Conservation (phyloP, 2,888 invertebrate species). For the Tetragonisca angustula region DNA sequence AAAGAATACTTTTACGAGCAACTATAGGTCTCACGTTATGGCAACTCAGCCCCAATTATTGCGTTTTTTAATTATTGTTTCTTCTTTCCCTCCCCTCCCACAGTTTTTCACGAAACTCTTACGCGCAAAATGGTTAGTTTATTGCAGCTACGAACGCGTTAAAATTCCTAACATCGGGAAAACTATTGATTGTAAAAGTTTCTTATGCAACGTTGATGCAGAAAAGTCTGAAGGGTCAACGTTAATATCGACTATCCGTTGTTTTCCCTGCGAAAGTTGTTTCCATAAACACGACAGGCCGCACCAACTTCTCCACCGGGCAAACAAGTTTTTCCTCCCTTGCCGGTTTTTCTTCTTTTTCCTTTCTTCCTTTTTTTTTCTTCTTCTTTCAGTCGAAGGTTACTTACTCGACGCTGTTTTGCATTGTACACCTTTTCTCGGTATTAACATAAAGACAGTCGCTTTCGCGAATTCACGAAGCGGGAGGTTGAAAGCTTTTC, state of each 20-base stretch:
- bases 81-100: not conserved
- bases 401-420: conserved; percentile 1
- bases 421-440: not conserved
- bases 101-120: not conserved
- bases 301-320: conserved; percentile 27
- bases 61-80: not conserved
- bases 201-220: conserved; percentile 22
- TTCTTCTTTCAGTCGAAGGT: not conserved
- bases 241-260: conserved; percentile 47
- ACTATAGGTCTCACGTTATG: too few species aligned
- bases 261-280: conserved; percentile 35
- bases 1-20: not conserved
- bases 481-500: not conserved
- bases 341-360: not conserved
- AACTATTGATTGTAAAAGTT: conserved; percentile 54
- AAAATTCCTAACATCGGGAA: conserved; percentile 29
- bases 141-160: conserved; percentile 3
- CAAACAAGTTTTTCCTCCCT: conserved; percentile 24
- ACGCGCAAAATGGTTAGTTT: not conserved
- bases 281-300: conserved; percentile 49
- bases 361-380: not conserved
- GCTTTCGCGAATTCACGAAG: not conserved
- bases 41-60: conserved; percentile 3
- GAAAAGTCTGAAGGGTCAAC: conserved; percentile 29
- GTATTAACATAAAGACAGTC: conserved; percentile 12